Conservation (phyloP, 2,113 vertebrate species). For the Numida meleagris region DNA sequence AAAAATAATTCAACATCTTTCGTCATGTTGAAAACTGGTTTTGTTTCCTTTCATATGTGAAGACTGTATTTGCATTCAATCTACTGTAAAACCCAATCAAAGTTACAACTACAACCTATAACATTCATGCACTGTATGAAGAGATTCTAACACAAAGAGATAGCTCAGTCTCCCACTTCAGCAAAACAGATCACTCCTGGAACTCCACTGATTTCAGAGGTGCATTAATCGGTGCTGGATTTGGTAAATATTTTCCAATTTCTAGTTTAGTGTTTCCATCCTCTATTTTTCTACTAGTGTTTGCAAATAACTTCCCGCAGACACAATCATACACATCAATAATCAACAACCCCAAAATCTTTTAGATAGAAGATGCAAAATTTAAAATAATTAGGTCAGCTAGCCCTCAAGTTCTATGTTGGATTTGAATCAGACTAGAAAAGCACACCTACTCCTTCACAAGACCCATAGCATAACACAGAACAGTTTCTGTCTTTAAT, state of each 20-base stretch:
- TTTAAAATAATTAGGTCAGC: not conserved
- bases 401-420: not conserved
- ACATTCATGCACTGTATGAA: fast-evolving
- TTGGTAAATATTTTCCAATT: not conserved
- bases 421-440: not conserved
- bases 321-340: not conserved
- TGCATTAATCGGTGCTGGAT: not conserved
- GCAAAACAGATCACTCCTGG: not conserved
- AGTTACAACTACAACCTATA: not conserved
- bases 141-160: not conserved
- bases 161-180: not conserved
- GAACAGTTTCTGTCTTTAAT: not conserved
- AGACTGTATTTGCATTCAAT: not conserved
- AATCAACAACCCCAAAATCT: not conserved
- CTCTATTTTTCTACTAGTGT: not conserved
- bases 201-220: not conserved
- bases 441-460: not conserved
- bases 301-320: not conserved
- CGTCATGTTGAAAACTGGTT: not conserved
- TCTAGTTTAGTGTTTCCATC: not conserved
- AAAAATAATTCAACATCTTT: not conserved
- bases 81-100: not conserved
- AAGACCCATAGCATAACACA: not conserved
- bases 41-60: not conserved
- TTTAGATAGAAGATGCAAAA: not conserved